Percentiles rank a stretch among this genome's conserved stretches.
Conservation (phyloP, 2,113 vertebrate species). For the Tragelaphus buxtoni region DNA sequence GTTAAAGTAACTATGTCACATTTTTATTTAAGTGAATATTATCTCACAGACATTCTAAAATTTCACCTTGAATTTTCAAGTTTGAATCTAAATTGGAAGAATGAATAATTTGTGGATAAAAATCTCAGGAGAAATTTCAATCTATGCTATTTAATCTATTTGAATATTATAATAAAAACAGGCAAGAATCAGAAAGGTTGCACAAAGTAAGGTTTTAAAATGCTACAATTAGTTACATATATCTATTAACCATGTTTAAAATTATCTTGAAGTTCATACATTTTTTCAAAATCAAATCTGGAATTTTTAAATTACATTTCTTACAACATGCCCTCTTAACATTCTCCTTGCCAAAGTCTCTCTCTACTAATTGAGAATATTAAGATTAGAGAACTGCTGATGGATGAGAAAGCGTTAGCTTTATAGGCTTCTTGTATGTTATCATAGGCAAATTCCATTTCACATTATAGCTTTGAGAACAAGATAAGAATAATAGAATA, state of each 20-base stretch:
- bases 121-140: neutral
- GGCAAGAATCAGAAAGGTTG: neutral
- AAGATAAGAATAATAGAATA: neutral
- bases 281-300: neutral
- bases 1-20: neutral
- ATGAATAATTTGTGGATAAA: neutral
- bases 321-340: neutral
- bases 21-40: neutral
- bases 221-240: neutral
- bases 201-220: neutral
- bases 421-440: neutral
- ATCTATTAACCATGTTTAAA: neutral
- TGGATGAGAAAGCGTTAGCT: neutral
- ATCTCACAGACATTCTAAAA: neutral
- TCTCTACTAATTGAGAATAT: neutral
- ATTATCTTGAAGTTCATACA: neutral
- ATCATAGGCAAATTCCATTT: neutral
- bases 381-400: neutral
- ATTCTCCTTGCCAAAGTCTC: neutral
- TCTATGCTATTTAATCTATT: neutral
- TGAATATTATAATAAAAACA: neutral
- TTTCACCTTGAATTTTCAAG: neutral
- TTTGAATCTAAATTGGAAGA: neutral
- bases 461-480: neutral
- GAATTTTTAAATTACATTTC: neutral